Percentiles rank a stretch among this genome's conserved stretches.
These are phyloP conservation scores for Acanthaster planci DNA, from an alignment of 35 echinoderm and acorn worm species.

Conservation along the genomic window DNA sequence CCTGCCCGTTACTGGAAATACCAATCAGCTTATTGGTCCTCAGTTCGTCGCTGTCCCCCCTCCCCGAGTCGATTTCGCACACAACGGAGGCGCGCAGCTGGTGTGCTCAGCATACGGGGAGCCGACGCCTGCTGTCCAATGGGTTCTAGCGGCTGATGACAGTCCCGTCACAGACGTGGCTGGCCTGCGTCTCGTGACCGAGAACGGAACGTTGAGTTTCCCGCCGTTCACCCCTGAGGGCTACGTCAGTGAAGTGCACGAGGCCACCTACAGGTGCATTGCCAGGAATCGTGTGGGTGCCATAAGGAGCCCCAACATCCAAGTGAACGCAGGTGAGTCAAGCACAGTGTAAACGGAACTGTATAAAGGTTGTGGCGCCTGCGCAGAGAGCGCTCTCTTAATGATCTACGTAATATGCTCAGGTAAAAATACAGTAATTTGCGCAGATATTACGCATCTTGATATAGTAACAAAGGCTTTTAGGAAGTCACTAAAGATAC, in stretches of 20 bases:
- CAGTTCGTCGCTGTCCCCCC: constrained; percentile 77
- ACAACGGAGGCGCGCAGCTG: constrained; percentile 61
- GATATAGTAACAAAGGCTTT: too few species aligned
- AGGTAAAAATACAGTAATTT: too few species aligned
- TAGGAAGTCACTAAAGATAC: too few species aligned
- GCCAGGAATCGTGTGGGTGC: constrained; percentile 73
- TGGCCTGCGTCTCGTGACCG: constrained; percentile 60
- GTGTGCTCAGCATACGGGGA: constrained; percentile 77
- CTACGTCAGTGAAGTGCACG: constrained; percentile 62
- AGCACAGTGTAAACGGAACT: too few species aligned
- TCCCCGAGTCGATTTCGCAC: constrained; percentile 59
- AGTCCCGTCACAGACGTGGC: constrained; percentile 53
- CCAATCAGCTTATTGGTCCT: constrained; percentile 55
- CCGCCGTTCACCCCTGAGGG: constrained; percentile 42
- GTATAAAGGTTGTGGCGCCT: too few species aligned
- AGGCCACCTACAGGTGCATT: constrained; percentile 78
- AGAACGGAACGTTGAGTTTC: constrained; percentile 82
- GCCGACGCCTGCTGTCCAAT: constrained; percentile 66
- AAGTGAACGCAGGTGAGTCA: constrained; percentile 88
- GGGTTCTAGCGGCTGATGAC: constrained; percentile 67
- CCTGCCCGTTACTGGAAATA: background rate
- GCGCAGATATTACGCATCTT: too few species aligned
- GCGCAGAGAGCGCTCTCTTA: too few species aligned
- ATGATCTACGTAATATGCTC: too few species aligned
- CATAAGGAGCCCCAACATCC: constrained; percentile 83